These are phyloP conservation scores for Dipodomys merriami DNA, from an alignment of 2,113 vertebrate genomes.

Conservation along the genomic window DNA sequence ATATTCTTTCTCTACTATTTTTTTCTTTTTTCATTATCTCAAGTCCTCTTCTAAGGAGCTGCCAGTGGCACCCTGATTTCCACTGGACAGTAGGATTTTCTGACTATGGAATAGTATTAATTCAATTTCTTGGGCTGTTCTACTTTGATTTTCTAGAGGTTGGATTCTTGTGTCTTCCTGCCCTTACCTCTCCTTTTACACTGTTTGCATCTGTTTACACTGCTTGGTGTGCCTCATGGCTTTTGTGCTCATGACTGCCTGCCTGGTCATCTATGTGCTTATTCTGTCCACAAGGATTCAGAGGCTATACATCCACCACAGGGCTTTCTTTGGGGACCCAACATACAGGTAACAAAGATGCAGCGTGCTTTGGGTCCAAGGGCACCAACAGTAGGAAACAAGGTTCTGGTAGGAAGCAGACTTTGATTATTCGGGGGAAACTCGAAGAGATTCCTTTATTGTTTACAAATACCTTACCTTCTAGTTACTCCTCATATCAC, in stretches of 20 bases:
- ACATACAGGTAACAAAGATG: accelerated
- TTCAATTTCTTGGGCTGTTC: neutral
- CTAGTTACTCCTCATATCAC: neutral
- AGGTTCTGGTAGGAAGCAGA: neutral
- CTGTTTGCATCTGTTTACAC: too few relatives aligned
- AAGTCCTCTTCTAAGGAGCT: neutral
- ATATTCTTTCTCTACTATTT: neutral
- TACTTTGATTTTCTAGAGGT: neutral
- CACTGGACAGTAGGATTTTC: neutral
- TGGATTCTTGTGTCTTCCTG: too few relatives aligned
- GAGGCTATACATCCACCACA: neutral
- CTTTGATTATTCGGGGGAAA: neutral
- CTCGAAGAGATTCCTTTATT: neutral
- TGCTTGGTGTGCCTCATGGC: accelerated
- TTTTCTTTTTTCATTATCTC: neutral
- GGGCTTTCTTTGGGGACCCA: accelerated
- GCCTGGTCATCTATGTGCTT: too few relatives aligned
- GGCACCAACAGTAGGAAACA: accelerated
- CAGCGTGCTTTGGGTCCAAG: too few relatives aligned
- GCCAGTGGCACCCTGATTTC: too few relatives aligned
- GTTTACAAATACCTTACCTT: neutral
- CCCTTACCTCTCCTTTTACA: neutral
- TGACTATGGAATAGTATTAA: too few relatives aligned
- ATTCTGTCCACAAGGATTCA: neutral
- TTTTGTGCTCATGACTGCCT: neutral